Evolutionary conservation across 2,888 invertebrate genomes (phyloP).

Genomic region (Eristalis intricaria): DNA sequence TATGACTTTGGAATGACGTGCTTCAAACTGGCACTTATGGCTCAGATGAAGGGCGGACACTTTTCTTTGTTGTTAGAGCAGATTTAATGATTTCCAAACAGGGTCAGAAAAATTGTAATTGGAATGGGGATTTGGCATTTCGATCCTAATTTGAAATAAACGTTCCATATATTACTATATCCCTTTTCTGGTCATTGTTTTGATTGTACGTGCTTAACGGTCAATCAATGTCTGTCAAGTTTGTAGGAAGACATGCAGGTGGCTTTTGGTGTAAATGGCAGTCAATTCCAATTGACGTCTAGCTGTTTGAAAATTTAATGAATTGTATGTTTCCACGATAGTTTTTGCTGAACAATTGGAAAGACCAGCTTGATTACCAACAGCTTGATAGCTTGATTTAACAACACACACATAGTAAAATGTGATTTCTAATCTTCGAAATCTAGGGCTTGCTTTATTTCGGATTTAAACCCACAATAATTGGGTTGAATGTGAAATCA

Average conservation of each 20-base stretch:
- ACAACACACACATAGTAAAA: no score
- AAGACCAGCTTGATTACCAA: no score
- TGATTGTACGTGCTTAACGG: constrained; percentile 56
- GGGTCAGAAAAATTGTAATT: neutral
- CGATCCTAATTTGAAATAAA: constrained; percentile 29
- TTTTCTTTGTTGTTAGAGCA: constrained; percentile 66
- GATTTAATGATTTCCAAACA: constrained; percentile 69
- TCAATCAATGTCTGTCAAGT: constrained; percentile 62
- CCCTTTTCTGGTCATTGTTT: constrained; percentile 46
- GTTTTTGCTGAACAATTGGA: neutral
- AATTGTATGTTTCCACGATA: neutral
- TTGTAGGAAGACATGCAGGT: constrained; percentile 35
- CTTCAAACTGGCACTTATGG: constrained; percentile 68
- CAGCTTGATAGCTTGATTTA: no score
- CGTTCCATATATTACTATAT: constrained; percentile 36
- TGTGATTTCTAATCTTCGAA: no score
- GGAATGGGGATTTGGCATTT: neutral
- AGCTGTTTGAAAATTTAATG: neutral
- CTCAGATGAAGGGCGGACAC: constrained; percentile 59
- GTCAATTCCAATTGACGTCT: neutral
- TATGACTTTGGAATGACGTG: constrained; percentile 64
- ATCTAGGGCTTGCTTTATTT: no score
- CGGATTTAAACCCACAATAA: no score
- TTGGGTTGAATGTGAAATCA: no score
- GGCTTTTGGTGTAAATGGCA: neutral